These are phyloP conservation scores for Henicopernis longicauda DNA, from an alignment of 2,113 vertebrate species.

Conservation along the genomic window DNA sequence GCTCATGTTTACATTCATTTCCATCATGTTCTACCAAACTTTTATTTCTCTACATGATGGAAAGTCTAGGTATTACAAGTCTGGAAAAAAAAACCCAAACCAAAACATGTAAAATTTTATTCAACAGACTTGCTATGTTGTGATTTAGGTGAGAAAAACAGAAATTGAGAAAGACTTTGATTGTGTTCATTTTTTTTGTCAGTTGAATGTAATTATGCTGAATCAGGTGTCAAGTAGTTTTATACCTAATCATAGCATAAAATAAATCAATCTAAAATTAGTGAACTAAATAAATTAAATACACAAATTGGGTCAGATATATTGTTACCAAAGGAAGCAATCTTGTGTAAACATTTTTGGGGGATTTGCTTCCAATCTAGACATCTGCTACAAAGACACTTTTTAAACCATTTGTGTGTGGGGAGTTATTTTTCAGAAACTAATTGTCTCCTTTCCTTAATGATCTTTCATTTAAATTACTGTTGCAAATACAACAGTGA, in stretches of 20 bases:
- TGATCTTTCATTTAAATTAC: neutral
- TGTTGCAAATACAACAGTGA: neutral
- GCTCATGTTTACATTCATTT: neutral
- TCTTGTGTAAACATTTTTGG: neutral
- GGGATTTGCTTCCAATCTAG: neutral
- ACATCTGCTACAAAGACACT: neutral
- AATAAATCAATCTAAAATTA: neutral
- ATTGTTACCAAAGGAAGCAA: neutral
- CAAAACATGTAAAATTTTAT: neutral
- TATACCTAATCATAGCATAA: neutral
- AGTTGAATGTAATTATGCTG: neutral
- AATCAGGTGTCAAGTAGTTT: neutral
- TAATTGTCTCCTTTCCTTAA: neutral
- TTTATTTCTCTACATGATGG: neutral
- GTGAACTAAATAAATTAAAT: neutral
- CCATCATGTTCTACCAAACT: neutral
- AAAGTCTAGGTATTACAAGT: neutral
- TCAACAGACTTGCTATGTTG: fast-evolving
- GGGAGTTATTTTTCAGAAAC: neutral
- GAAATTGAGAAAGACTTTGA: neutral
- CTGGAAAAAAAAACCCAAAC: neutral
- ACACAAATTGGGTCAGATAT: neutral
- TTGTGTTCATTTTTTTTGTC: neutral
- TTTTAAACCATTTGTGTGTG: neutral
- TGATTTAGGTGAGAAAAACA: neutral